Percentiles rank a stretch among this genome's conserved stretches.
phyloP scores from a whole-genome alignment of 2,113 vertebrate genomes.

The Gallinago undulata region DNA sequence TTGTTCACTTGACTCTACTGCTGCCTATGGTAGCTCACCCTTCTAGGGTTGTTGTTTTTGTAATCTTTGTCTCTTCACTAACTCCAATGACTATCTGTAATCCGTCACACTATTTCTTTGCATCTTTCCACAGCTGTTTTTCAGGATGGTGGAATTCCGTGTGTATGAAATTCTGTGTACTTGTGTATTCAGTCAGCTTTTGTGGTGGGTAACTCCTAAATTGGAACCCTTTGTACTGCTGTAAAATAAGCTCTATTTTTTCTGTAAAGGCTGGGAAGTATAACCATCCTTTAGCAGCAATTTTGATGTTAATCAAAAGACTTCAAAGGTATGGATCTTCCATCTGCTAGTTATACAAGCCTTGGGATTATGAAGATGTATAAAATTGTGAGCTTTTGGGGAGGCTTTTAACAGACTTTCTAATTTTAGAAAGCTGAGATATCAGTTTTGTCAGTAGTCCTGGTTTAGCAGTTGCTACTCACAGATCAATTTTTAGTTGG shows the following conservation, averaged over 20 bases:
- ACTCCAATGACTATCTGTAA: neutral
- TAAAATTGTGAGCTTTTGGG: neutral
- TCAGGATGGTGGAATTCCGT: neutral
- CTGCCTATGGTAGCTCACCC: neutral
- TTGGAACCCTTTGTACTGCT: neutral
- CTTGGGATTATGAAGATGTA: neutral
- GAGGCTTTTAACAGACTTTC: neutral
- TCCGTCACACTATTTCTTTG: neutral
- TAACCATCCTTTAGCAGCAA: neutral
- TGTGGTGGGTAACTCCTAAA: neutral
- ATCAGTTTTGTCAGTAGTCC: neutral
- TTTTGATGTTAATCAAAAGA: neutral
- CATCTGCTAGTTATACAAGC: neutral
- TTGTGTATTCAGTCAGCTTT: neutral
- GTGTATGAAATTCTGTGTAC: neutral
- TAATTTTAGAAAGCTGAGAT: neutral
- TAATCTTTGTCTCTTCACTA: neutral
- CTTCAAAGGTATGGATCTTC: neutral
- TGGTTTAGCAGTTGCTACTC: neutral
- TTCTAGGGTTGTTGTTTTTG: neutral
- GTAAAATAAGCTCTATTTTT: neutral
- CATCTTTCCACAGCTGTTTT: neutral
- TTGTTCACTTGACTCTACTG: neutral
- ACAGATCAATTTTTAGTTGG: neutral
- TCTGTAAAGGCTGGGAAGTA: neutral